These are phyloP conservation scores for Gnatocerus cornutus DNA, from an alignment of 2,888 invertebrate species.

Conservation along the genomic window DNA sequence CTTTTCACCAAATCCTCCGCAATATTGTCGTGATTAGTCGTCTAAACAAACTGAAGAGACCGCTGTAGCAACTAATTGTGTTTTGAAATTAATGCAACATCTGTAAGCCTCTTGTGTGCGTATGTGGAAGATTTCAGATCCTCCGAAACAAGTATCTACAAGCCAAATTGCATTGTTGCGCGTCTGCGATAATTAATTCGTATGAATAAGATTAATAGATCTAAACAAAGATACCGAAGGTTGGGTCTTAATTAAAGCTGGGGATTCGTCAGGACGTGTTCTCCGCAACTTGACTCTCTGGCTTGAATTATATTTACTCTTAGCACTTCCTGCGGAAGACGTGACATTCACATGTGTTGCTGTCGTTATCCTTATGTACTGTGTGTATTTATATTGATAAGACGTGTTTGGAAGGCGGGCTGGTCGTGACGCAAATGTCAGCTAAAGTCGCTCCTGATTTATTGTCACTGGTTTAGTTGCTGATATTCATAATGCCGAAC, in stretches of 20 bases:
- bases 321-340: constrained; percentile 27
- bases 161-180: constrained; percentile 56
- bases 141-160: constrained; percentile 46
- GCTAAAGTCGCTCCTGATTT: constrained; percentile 32
- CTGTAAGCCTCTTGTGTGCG: constrained; percentile 35
- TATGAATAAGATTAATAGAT: constrained; percentile 60
- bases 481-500: constrained; percentile 32
- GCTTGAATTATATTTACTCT: constrained; percentile 39
- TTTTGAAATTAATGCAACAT: constrained; percentile 37
- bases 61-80: constrained; percentile 34
- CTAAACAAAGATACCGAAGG: constrained; percentile 57
- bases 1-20: constrained; percentile 26
- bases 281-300: constrained; percentile 37
- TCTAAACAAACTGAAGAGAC: constrained; percentile 26
- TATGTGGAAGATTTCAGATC: constrained; percentile 31
- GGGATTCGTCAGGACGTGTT: constrained; percentile 36
- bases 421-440: constrained; percentile 34
- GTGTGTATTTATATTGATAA: constrained; percentile 36
- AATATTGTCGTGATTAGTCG: constrained; percentile 42
- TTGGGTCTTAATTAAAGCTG: constrained; percentile 57
- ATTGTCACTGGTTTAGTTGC: constrained; percentile 8
- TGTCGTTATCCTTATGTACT: constrained; percentile 30
- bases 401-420: constrained; percentile 25
- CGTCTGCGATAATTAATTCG: constrained; percentile 57
- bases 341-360: constrained; percentile 43